Evolutionary conservation across 2,797 vertebrate species (phyloP), one percentile per base, ranked within the genome.

Genomic region (Anabas testudineus): DNA sequence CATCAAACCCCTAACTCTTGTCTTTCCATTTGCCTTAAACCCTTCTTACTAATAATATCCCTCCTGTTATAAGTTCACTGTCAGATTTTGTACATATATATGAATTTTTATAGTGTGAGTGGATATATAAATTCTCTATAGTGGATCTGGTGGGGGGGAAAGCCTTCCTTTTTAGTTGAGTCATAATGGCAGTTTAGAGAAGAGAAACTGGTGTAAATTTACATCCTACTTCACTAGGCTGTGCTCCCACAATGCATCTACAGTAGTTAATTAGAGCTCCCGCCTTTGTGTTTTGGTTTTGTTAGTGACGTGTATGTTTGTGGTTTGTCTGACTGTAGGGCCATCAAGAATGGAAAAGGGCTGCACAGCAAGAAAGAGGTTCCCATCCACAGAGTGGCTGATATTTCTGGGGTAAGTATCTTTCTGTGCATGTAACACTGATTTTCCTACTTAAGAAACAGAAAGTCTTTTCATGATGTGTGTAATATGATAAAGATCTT

Each of bases 311-410:
- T 36, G 12, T 49, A 10, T 46, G 28, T 74, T 65, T 66, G 57
- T 71, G 60, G 19, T 76, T 75, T 90, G 57, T 76, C 71, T 82
- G 75, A 76, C 75, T 64, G 43, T 82, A 99, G 97, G 91, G 97
- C 97, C 34, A 96, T 98, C 89, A 99, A 99, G 93, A 99, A 99
- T 2, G 96, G 96, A 28, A 99, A 99, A 89, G 97, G 97, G 32
- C 90, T 98, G 76, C 97, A 99, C 92, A 99, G 97, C 95, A 99
- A 99, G 93, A 99, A 98, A 92, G 97, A 99, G 88, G 95, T 98
- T 71, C 97, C 97, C 0, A 99, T 99, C 78, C 97, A 99, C 92
- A 94, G 97, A 71, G 97, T 99, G 13, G 97, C 97, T 21, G 97
- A 99, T 80, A 98, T 99, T 85, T 99, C 97, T 9, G 97, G 97